Evolutionary conservation across 2,888 invertebrate species (phyloP).

Genomic region (Lutraria lutraria): DNA sequence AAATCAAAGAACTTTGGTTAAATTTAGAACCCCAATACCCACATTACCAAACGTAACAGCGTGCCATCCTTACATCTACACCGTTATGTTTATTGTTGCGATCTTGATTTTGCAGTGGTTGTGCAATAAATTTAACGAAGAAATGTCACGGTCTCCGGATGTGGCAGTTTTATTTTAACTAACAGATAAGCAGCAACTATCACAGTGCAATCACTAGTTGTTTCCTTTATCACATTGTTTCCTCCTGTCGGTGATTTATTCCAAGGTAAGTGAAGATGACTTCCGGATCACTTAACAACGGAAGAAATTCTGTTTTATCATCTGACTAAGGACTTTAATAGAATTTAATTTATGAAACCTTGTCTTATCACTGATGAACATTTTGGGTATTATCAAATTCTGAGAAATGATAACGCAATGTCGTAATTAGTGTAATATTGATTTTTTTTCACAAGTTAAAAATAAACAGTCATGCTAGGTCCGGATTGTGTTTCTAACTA

Average conservation of each 20-base stretch:
- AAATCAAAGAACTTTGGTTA: no score
- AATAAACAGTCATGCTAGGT: no score
- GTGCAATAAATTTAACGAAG: conserved; percentile 14
- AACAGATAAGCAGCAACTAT: background rate
- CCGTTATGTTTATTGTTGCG: no score
- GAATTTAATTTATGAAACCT: no score
- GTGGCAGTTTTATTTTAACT: background rate
- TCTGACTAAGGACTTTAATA: background rate
- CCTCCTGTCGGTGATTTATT: background rate
- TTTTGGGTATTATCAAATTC: no score
- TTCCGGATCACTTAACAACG: background rate
- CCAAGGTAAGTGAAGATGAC: background rate
- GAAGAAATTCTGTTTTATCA: background rate
- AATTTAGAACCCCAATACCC: no score
- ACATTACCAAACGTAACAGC: no score
- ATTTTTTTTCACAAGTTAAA: no score
- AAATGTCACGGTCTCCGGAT: background rate
- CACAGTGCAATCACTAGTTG: background rate
- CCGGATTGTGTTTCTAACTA: no score
- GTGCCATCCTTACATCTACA: no score
- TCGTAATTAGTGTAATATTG: no score
- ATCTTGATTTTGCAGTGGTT: background rate
- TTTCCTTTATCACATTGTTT: background rate
- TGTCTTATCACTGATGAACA: background rate
- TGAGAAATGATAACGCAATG: background rate